Evolutionary conservation across 2,888 invertebrate genomes (phyloP).

Genomic region (Brachypalpus laphriformis): DNA sequence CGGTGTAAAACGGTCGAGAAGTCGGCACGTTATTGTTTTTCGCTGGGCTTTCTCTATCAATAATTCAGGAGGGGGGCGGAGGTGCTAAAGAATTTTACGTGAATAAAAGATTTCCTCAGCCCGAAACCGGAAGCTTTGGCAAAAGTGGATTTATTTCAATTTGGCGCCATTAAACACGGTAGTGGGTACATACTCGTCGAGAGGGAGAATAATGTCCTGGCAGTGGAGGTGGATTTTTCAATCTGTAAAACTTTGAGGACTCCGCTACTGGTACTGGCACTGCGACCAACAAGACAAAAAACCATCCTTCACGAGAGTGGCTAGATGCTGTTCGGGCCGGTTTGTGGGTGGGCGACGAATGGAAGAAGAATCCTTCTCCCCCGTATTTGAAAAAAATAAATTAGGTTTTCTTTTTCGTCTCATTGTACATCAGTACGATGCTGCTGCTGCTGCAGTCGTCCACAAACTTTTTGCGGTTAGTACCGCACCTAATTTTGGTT

Average conservation of each 20-base stretch:
- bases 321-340: constrained; percentile 18
- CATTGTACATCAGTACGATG: constrained; percentile 20
- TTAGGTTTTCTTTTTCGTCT: constrained; percentile 7
- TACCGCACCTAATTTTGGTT: constrained; percentile 66
- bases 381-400: constrained; percentile 61
- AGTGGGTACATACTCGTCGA: neutral
- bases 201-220: constrained; percentile 36
- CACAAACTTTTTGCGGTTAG: constrained; percentile 57
- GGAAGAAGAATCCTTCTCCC: constrained; percentile 6
- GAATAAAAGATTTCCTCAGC: constrained; percentile 57
- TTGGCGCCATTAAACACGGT: constrained; percentile 51
- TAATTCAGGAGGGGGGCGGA: constrained; percentile 32
- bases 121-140: constrained; percentile 30
- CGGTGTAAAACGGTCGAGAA: constrained; percentile 39
- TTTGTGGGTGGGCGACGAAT: constrained; percentile 17
- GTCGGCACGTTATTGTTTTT: constrained; percentile 1
- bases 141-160: constrained; percentile 69
- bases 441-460: constrained; percentile 57
- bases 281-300: constrained; percentile 13
- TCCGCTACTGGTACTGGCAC: constrained; percentile 5
- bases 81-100: constrained; percentile 16
- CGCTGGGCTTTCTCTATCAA: constrained; percentile 20
- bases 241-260: constrained; percentile 51
- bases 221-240: constrained; percentile 41
- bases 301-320: constrained; percentile 2